phyloP scores from a whole-genome alignment of 2,113 vertebrate genomes.

The Chaetura pelagica region DNA sequence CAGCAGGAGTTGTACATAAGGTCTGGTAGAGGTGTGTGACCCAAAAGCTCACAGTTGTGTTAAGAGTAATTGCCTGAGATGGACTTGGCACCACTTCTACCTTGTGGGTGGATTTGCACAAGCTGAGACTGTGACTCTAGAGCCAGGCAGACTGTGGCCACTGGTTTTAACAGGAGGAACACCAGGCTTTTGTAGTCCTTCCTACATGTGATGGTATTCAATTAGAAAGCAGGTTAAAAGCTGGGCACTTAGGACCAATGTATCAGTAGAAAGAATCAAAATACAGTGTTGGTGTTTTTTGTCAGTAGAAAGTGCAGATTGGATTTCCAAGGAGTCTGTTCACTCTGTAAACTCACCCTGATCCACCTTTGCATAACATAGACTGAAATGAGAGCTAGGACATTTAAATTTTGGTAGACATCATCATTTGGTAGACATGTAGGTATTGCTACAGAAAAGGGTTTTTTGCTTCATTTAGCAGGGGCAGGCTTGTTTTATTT shows the following conservation, averaged over 20 bases:
- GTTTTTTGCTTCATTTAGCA: not conserved
- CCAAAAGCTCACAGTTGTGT: not conserved
- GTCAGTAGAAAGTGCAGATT: not conserved
- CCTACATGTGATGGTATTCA: not conserved
- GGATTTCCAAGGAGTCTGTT: not conserved
- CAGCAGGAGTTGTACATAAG: not conserved
- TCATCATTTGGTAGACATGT: not conserved
- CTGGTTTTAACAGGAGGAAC: not conserved
- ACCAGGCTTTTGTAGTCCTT: not conserved
- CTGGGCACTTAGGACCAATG: not conserved
- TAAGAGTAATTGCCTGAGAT: not conserved
- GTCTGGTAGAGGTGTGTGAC: not conserved
- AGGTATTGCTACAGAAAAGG: not conserved
- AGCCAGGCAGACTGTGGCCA: not conserved
- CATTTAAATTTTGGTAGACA: not conserved
- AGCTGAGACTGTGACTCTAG: not conserved
- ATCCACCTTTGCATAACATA: not conserved
- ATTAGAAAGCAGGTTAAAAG: not conserved
- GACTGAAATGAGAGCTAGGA: not conserved
- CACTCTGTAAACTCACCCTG: not conserved
- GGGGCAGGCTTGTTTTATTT: conserved; percentile 12
- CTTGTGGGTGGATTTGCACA: not conserved
- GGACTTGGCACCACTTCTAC: not conserved
- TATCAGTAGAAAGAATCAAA: not conserved
- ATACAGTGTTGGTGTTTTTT: fast-evolving